Percentiles rank a stretch among this genome's conserved stretches.
These are phyloP conservation scores for Podilymbus podiceps DNA, from an alignment of 2,113 vertebrate genomes.

Conservation along the genomic window DNA sequence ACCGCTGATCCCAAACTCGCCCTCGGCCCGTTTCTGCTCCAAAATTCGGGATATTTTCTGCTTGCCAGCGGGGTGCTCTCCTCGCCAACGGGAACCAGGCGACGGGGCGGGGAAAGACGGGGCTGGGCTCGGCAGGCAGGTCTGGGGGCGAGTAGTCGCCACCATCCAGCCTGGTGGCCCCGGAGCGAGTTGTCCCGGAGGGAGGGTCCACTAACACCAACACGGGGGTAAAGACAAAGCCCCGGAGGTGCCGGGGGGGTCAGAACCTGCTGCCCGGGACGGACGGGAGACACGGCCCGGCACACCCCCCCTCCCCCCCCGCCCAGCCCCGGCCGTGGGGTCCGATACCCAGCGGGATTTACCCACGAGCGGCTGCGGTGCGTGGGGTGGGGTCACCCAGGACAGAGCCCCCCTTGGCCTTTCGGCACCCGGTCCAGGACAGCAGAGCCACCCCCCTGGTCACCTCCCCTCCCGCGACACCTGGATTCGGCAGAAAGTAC, in stretches of 20 bases:
- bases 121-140: not conserved
- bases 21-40: fast-evolving
- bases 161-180: not conserved
- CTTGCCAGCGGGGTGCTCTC: fast-evolving
- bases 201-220: not conserved
- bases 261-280: not conserved
- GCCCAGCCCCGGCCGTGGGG: no score
- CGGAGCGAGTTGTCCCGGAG: fast-evolving
- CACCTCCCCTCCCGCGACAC: no score
- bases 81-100: no score
- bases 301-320: no score
- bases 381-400: not conserved
- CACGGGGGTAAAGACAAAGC: no score
- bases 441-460: no score
- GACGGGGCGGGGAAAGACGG: not conserved
- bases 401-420: not conserved
- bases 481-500: no score
- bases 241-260: fast-evolving
- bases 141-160: not conserved
- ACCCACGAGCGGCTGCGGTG: not conserved
- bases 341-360: not conserved
- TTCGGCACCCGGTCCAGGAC: no score
- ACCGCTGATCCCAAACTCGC: fast-evolving
- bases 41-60: not conserved
- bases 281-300: no score